Evolutionary conservation across 1,140 invertebrate genomes (phyloP), one percentile per base, ranked within the genome.

Genomic region (Himalopsyche phryganea): DNA sequence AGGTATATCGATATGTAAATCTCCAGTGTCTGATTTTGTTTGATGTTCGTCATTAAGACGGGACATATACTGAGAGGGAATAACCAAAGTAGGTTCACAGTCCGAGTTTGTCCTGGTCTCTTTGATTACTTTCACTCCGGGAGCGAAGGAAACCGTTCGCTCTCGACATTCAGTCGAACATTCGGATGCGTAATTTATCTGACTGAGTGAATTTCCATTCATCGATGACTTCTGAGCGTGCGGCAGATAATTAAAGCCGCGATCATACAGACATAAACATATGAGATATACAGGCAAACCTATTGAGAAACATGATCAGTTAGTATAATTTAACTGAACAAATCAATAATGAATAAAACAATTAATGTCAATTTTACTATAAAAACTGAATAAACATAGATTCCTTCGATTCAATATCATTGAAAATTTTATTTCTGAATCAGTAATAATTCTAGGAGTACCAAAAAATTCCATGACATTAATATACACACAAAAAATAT

Each of bases 101-200:
- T 28, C 23, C 9, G 3, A 5, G 9, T 28, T 44, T 28, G 44
- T 49, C 1, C 45, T 23, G 14, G 35, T 14, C 4, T 60, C n/a
- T 38, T 51, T 49, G 10, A 36, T 42, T 15, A 60, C 40, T 23
- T 53, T 53, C 9, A 52, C 41, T 14, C 23, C 44, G 11, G 36
- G 32, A 17, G 23, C 48, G 5, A 57, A 57, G 20, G 40, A 36
- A 2, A 10, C 23, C 3, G 42, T 23, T 41, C 49, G 11, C 23
- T 63, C 57, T 35, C 52, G 48, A 56, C 61, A 63, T 18, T 63
- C 57, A 0, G 17, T 38, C 41, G 52, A 14, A 41, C 53, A 53
- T 19, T 63, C 57, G 19, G 59, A 59, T 20, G 52, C 61, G 38
- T 63, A 63, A 28, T 59, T 59, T n/a, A 60, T 35, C 28, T 60